Percentiles rank a stretch among this genome's conserved stretches.
These are phyloP conservation scores for Heteronetta atricapilla DNA, from an alignment of 2,113 vertebrate genomes.

Conservation along the genomic window DNA sequence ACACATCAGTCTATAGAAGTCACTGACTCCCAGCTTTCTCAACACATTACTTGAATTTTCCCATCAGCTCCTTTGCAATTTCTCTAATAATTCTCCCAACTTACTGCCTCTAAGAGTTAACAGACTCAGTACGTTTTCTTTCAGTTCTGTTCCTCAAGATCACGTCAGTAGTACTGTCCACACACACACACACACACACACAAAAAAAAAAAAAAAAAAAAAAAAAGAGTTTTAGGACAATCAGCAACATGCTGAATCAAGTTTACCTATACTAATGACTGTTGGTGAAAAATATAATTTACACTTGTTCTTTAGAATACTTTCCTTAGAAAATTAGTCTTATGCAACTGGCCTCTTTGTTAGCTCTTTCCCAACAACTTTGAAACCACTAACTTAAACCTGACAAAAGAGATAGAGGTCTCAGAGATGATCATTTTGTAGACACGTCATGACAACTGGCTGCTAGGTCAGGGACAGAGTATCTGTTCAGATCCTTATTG, in stretches of 20 bases:
- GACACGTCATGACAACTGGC: neutral
- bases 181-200: too few relatives aligned
- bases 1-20: neutral
- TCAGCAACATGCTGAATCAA: neutral
- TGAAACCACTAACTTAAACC: neutral
- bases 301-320: accelerated
- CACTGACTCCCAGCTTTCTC: neutral
- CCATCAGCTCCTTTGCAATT: neutral
- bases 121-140: neutral
- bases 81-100: neutral
- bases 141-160: neutral
- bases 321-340: neutral
- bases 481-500: neutral
- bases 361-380: neutral
- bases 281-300: neutral
- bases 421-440: neutral
- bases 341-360: neutral
- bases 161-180: neutral
- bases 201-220: too few relatives aligned
- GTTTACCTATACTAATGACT: neutral
- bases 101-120: neutral
- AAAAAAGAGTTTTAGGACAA: neutral
- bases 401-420: neutral
- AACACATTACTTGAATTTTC: neutral
- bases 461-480: neutral